phyloP scores from a whole-genome alignment of 2,113 vertebrate species.

The Halichoeres trimaculatus region DNA sequence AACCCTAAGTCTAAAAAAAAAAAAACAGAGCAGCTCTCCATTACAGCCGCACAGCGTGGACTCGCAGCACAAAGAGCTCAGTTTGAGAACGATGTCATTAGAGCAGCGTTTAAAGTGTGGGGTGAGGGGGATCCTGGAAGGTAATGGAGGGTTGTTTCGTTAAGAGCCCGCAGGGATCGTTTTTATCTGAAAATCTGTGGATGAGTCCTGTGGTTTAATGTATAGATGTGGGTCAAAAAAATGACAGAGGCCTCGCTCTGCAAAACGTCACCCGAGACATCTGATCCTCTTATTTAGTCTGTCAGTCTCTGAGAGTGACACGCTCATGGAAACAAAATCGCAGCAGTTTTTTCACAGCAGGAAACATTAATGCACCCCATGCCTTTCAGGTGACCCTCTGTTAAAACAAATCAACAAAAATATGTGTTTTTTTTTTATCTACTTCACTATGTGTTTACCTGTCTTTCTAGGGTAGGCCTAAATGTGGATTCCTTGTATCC shows the following conservation, averaged over 20 bases:
- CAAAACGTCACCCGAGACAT: not conserved
- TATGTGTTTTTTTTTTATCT: too few species aligned
- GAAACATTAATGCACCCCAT: not conserved
- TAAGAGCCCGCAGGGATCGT: slow-evolving; percentile 16
- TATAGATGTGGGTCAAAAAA: slow-evolving; percentile 14
- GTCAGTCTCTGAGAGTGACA: not conserved
- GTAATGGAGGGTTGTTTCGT: slow-evolving; percentile 44
- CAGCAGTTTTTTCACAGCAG: not conserved
- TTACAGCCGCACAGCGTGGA: not conserved
- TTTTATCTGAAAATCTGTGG: slow-evolving; percentile 28
- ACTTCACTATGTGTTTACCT: too few species aligned
- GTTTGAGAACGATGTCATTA: slow-evolving; percentile 21
- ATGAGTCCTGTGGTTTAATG: not conserved
- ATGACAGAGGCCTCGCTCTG: not conserved
- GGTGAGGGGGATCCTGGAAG: not conserved
- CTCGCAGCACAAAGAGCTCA: slow-evolving; percentile 17
- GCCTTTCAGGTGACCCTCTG: too few species aligned
- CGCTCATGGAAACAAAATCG: not conserved
- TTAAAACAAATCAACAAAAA: too few species aligned
- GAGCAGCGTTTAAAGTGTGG: slow-evolving; percentile 27
- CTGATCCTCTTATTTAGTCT: slow-evolving; percentile 39
- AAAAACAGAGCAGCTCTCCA: slow-evolving; percentile 9
- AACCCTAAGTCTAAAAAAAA: not conserved
- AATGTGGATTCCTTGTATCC: too few species aligned
- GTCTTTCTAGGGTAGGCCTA: too few species aligned